Conservation (phyloP, 2,113 vertebrate genomes). For the Petrocephalus zakoni region DNA sequence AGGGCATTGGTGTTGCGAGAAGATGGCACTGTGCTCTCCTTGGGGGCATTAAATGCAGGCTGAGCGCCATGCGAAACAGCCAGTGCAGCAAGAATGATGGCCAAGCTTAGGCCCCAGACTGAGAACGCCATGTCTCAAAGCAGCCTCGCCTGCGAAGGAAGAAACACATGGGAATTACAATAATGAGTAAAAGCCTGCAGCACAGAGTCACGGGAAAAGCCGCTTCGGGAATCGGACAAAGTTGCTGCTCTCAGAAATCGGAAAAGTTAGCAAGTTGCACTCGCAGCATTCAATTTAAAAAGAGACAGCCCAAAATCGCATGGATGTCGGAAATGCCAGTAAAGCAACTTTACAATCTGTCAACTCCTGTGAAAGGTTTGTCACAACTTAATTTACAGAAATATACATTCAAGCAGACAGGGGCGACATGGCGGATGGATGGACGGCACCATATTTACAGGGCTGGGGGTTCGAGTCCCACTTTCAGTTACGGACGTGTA, state of each 20-base stretch:
- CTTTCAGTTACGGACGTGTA: neutral
- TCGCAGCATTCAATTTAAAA: neutral
- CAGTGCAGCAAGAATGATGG: conserved; percentile 35
- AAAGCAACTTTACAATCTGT: neutral
- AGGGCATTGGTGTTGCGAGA: conserved; percentile 56
- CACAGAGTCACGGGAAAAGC: neutral
- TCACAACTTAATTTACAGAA: neutral
- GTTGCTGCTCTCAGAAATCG: neutral
- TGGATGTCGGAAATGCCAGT: neutral
- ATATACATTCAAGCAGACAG: neutral
- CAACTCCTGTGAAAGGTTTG: neutral
- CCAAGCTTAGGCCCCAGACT: conserved; percentile 41
- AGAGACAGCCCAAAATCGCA: neutral
- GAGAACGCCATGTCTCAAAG: conserved; percentile 42
- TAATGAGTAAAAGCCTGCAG: neutral
- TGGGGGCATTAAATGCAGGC: conserved; percentile 35
- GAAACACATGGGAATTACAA: neutral
- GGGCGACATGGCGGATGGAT: neutral
- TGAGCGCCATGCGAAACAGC: conserved; percentile 40
- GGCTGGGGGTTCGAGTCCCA: neutral
- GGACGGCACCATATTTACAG: neutral
- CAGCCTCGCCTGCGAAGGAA: conserved; percentile 43
- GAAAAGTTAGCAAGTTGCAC: neutral
- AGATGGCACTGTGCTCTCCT: conserved; percentile 42
- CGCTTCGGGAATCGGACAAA: neutral